These are phyloP conservation scores for Crotophaga sulcirostris DNA, from an alignment of 2,113 vertebrate species.

Conservation along the genomic window DNA sequence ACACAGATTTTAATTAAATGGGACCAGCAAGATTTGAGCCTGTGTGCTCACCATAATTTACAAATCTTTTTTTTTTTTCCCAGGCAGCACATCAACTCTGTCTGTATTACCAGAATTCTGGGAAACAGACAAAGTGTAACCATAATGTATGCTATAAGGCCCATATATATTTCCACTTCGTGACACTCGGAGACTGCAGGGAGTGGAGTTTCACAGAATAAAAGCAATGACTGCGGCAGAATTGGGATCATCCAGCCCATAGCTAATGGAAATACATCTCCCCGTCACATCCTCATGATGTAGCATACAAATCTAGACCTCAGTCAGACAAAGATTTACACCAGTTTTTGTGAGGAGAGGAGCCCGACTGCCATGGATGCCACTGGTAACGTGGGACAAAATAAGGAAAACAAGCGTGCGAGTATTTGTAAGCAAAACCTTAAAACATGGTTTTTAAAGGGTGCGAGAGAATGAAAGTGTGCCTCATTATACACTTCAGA, in stretches of 20 bases:
- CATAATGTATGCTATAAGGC: neutral
- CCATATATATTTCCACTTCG: neutral
- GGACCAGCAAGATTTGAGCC: neutral
- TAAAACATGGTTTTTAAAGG: neutral
- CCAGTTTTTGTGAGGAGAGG: neutral
- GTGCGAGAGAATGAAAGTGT: neutral
- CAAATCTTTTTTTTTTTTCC: neutral
- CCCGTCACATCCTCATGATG: neutral
- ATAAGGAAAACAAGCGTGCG: neutral
- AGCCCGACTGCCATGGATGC: neutral
- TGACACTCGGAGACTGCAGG: neutral
- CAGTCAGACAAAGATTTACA: neutral
- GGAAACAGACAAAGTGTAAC: neutral
- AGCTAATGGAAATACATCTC: neutral
- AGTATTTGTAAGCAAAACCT: neutral
- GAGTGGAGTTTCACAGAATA: neutral
- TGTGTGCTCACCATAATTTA: neutral
- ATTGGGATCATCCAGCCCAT: neutral
- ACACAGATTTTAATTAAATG: slow-evolving; percentile 5
- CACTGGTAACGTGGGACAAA: neutral
- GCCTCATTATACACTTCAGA: neutral
- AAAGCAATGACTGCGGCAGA: neutral
- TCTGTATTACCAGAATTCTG: neutral
- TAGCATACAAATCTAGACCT: neutral
- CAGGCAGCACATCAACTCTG: neutral